phyloP scores from a whole-genome alignment of 2,113 vertebrate genomes.

The Emydocephalus ijimae region DNA sequence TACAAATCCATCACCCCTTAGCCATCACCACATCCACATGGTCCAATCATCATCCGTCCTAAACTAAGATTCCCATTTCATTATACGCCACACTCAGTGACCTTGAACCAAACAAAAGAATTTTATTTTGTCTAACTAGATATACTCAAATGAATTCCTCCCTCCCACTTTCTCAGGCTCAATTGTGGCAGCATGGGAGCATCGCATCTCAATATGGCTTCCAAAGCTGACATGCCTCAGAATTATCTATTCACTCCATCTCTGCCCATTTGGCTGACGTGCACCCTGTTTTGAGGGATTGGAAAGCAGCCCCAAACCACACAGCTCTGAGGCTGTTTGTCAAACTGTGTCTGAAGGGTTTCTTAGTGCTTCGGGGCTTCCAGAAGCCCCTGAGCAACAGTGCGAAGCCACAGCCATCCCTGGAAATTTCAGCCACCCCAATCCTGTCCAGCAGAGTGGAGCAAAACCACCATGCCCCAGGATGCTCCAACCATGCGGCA shows the following conservation, averaged over 20 bases:
- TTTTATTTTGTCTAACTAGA: too few species aligned
- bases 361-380: neutral
- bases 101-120: too few species aligned
- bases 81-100: too few species aligned
- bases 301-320: neutral
- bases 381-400: too few species aligned
- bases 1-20: too few species aligned
- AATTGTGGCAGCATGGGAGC: too few species aligned
- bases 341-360: neutral
- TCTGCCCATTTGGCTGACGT: neutral
- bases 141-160: too few species aligned
- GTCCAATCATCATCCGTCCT: too few species aligned
- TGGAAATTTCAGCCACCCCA: neutral
- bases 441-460: neutral
- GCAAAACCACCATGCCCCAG: neutral
- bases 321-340: neutral
- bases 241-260: neutral
- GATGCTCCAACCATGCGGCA: neutral
- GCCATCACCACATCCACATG: too few species aligned
- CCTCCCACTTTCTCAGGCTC: too few species aligned
- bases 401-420: neutral
- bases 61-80: too few species aligned
- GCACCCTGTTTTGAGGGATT: neutral
- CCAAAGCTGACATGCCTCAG: neutral
- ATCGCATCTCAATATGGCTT: too few species aligned